These are phyloP conservation scores for Mythimna lalbum DNA, from an alignment of 2,888 invertebrate species.

Conservation along the genomic window DNA sequence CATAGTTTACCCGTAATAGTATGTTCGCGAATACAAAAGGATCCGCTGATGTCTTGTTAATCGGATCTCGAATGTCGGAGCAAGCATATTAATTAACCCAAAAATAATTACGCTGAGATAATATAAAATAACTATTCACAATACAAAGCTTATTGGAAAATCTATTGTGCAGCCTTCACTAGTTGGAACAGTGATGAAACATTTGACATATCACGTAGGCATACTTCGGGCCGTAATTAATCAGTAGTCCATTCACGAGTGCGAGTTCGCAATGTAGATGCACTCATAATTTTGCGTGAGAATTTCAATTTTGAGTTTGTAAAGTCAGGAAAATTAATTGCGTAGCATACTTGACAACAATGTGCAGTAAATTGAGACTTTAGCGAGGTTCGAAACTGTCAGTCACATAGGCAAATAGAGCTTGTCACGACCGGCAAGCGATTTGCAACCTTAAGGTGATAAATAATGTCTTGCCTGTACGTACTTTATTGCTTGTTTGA, in stretches of 20 bases:
- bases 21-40: conserved; percentile 10
- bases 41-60: conserved; percentile 22
- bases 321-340: background rate
- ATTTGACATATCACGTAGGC: conserved; percentile 70
- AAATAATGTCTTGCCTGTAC: background rate
- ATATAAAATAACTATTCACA: conserved; percentile 59
- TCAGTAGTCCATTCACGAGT: conserved; percentile 71
- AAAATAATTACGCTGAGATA: conserved; percentile 52
- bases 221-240: conserved; percentile 68
- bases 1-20: background rate
- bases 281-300: conserved; percentile 62
- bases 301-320: conserved; percentile 37
- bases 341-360: background rate
- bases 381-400: background rate
- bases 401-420: background rate
- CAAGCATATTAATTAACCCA: conserved; percentile 49
- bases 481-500: conserved; percentile 3
- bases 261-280: conserved; percentile 65
- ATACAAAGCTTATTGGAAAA: conserved; percentile 59
- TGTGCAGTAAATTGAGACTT: background rate
- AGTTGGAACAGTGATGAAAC: conserved; percentile 60
- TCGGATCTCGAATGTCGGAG: conserved; percentile 32
- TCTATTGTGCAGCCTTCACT: conserved; percentile 59
- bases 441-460: too few species aligned
- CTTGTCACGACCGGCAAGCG: background rate